Evolutionary conservation across 2,113 vertebrate species (phyloP), one percentile per base, ranked within the genome.

Genomic region (Anarrhichthys ocellatus): DNA sequence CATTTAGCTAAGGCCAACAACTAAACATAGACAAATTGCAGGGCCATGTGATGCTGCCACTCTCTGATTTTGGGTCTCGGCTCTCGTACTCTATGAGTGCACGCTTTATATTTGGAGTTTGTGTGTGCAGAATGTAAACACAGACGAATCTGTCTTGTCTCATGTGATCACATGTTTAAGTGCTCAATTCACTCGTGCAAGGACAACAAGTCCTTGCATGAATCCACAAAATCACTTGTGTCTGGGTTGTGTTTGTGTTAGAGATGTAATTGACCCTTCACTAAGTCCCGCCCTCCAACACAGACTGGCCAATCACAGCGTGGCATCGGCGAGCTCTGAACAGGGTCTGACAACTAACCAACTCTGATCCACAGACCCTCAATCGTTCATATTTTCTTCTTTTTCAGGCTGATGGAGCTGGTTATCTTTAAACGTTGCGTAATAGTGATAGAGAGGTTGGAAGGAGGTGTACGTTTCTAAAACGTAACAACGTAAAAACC

Each of bases 21-120:
- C 90, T 93, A 93, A 92, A 93, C 87, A 90, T 87, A 93, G 91
- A 86, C 73, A 86, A 84, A 87, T 59, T 73, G 44, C 80, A 78
- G 58, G 78, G 73, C 50, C 88, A 89, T 88, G 76, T 91, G 88
- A 85, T 27, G 91, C 88, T 90, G 90, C 81, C 89, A 87, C 48
- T 93, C 89, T 80, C 36, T 73, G 46, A 80, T 83, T 63, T 58
- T n/a, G 62, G 38, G 56, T 44, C 54, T 22, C 68, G 38, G 71
- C 50, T 15, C 24, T 69, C 62, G 59, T 71, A 73, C 27, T 52
- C 56, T 68, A 52, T 22, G 52, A 24, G 22, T 69, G 50, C 20
- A 32, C n/a, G 13, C 46, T 40, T 29, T 58, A 27, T 32, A 24
- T 78, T 54, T 50, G 14, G 64, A 29, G 22, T 42, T 27, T 22